phyloP scores from a whole-genome alignment of 2,888 invertebrate genomes.

The Chrysina gloriosa region DNA sequence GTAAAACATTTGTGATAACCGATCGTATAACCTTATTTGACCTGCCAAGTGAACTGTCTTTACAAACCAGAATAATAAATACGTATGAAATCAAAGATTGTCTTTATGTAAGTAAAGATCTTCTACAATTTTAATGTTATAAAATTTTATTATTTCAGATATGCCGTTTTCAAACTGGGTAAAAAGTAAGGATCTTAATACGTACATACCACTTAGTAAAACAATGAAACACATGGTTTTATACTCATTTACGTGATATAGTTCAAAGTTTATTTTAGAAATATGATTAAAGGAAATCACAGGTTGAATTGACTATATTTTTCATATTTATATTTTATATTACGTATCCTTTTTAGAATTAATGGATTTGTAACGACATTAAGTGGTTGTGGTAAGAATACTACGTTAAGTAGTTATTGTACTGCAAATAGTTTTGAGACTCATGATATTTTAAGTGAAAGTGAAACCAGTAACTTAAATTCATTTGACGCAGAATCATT shows the following conservation, averaged over 20 bases:
- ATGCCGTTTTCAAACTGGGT: background rate
- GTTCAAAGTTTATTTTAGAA: constrained; percentile 21
- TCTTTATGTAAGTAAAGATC: background rate
- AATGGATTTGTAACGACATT: constrained; percentile 38
- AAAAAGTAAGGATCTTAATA: constrained; percentile 9
- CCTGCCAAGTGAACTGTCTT: constrained; percentile 58
- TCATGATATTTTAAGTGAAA: constrained; percentile 40
- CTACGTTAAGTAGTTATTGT: constrained; percentile 27
- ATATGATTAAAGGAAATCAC: constrained; percentile 53
- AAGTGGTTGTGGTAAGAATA: constrained; percentile 28
- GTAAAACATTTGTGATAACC: constrained; percentile 37
- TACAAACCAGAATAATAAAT: constrained; percentile 44
- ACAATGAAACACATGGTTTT: constrained; percentile 37
- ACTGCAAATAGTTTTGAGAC: constrained; percentile 38
- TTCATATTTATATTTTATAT: background rate
- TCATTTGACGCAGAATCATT: constrained; percentile 38
- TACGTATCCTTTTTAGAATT: constrained; percentile 6
- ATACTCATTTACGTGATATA: constrained; percentile 32
- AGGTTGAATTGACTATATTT: constrained; percentile 45
- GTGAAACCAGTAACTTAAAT: constrained; percentile 37
- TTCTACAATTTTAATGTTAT: background rate
- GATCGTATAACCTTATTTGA: constrained; percentile 61
- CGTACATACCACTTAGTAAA: constrained; percentile 4
- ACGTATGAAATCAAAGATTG: constrained; percentile 4
- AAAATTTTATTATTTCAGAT: constrained; percentile 3